phyloP scores from a whole-genome alignment of 2,888 invertebrate genomes.

The Drosophila fungiperda region DNA sequence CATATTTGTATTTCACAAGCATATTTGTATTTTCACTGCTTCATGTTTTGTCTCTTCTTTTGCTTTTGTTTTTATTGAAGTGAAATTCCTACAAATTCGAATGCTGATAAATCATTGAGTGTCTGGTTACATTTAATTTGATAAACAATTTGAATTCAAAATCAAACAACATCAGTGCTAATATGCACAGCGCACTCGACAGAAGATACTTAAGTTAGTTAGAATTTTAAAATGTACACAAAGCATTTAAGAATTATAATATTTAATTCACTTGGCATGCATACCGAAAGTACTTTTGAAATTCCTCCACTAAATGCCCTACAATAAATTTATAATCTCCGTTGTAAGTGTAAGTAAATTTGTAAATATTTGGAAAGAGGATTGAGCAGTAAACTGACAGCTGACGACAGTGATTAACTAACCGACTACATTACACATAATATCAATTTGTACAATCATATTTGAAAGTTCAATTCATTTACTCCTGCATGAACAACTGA shows the following conservation, averaged over 20 bases:
- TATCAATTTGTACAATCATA: background rate
- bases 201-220: background rate
- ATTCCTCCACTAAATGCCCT: background rate
- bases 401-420: background rate
- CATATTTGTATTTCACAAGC: background rate
- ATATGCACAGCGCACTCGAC: background rate
- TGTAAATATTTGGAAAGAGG: background rate
- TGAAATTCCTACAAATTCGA: conserved; percentile 17
- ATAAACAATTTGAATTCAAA: conserved; percentile 1
- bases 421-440: background rate
- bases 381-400: background rate
- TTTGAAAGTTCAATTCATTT: background rate
- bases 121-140: conserved; percentile 10
- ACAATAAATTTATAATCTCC: background rate
- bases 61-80: conserved; percentile 8
- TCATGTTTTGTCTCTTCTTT: background rate
- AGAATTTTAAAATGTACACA: background rate
- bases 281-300: background rate
- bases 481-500: background rate
- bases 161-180: background rate
- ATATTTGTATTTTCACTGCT: background rate
- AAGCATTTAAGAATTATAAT: background rate
- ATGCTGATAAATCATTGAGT: conserved; percentile 20
- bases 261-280: background rate
- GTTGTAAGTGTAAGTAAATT: background rate